Evolutionary conservation across 2,888 invertebrate species (phyloP), one percentile per base, ranked within the genome.

Genomic region (Podabrus alpinus): DNA sequence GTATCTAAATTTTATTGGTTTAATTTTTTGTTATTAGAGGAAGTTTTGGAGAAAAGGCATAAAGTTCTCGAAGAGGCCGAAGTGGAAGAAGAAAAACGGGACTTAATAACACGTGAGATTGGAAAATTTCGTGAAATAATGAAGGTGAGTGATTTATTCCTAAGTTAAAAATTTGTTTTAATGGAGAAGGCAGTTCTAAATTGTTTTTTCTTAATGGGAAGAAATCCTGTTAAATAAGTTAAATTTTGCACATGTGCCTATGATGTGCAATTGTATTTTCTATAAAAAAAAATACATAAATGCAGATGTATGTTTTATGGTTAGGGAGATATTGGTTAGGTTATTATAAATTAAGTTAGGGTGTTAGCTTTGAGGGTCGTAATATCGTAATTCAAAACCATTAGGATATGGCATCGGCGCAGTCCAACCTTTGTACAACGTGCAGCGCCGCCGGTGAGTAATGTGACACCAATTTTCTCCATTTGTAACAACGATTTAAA

Each of bases 71-170:
- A 95, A 82, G 95, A 95, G 83, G 94, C 95, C 25, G 97, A 96
- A 86, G 93, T 98, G 77, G 98, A 98, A 86, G 98, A 98, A 88
- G 98, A 98, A 86, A 97, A 98, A 88, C 93, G 97, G 68, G 97
- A 97, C 88, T 92, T 98, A 82, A 99, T 99, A 82, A 97, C 96
- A 84, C 92, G 97, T 82, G 99, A 99, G 91, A 99, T 99, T 88
- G 96, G 96, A 83, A 97, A 97, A 89, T 99, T 99, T 89, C 92
- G 98, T 78, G 97, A 98, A 89, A 95, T 96, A 81, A 98, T 97
- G 94, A 97, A 97, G 95, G 96, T 96, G 92, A 90, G 89, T 85
- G 66, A 21, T 21, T 64, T 25, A 15, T 45, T 45, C 45, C 7
- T 5, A 45, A 45, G 45, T 45, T n/a, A 1, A n/a, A 45, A n/a